Percentiles rank a stretch among this genome's conserved stretches.
Conservation (phyloP, 1,140 invertebrate species). For the Drosophila lowei region DNA sequence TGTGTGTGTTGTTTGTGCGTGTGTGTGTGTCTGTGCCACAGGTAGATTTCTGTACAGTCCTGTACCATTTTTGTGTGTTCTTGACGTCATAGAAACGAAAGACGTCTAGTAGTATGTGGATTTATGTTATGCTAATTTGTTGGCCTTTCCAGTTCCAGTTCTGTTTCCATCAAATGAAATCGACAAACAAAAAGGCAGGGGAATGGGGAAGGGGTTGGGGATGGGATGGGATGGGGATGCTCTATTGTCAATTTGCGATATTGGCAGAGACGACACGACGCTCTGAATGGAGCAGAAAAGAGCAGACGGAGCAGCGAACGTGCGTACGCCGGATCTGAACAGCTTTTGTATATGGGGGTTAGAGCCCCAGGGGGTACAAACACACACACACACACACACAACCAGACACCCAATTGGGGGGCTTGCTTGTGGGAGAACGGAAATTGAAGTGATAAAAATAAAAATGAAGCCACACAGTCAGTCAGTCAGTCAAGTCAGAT, state of each 20-base stretch:
- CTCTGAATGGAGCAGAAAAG: constrained; percentile 33
- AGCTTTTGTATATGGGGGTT: constrained; percentile 22
- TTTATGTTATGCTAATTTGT: constrained; percentile 69
- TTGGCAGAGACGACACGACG: constrained; percentile 38
- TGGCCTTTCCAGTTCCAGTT: constrained; percentile 49
- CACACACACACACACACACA: constrained; percentile 1
- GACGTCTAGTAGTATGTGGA: neutral
- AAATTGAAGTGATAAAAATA: constrained; percentile 76
- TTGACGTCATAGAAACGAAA: constrained; percentile 44
- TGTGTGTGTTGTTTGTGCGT: constrained; percentile 3
- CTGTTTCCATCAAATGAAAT: constrained; percentile 56
- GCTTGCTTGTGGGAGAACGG: constrained; percentile 61
- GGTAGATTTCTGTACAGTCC: constrained; percentile 33
- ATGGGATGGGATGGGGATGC: constrained; percentile 36
- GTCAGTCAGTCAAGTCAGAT: constrained; percentile 34
- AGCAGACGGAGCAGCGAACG: constrained; percentile 7
- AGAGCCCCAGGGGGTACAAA: constrained; percentile 6
- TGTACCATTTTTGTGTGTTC: constrained; percentile 4
- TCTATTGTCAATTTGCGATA: constrained; percentile 71
- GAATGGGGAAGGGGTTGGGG: neutral
- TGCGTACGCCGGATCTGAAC: constrained; percentile 47
- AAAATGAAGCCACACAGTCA: constrained; percentile 53
- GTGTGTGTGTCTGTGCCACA: constrained; percentile 11
- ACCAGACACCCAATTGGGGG: constrained; percentile 20
- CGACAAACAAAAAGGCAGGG: constrained; percentile 36